Base-by-base conservation (phyloP, 1,140 invertebrate species). In the Thaumetopoea pityocampa region DNA sequence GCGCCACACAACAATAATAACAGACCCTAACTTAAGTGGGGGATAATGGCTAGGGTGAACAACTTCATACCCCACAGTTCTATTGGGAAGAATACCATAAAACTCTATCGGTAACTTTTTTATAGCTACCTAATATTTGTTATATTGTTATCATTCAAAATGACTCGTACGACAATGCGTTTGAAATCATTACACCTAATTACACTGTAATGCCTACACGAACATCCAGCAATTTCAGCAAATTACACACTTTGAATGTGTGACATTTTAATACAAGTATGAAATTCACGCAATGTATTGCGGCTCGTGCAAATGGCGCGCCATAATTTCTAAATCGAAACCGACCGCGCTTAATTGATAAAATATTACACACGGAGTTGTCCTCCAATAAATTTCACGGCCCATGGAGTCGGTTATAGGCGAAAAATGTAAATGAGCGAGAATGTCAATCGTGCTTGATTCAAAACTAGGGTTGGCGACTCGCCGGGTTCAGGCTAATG, bases 371-470 rank as follows among this genome's bases (percentile, higher is more conserved):
- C 61, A 69, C 63, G 49, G 58, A 60, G 68, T 57, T 59, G 62
- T 61, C 58, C 60, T 76, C 70, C 72, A 71, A 72, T 78, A 78
- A 69, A 77, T 78, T 80, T 80, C 67, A 83, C 58, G 76, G 63
- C 36, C 51, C 67, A 70, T 72, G 53, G 51, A 62, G 41, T 51
- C 47, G 45, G 47, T 53, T 67, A 71, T 73, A 47, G 64, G 46
- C 38, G 51, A 79, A 81, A 77, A 79, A 83, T 79, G 71, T 55
- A 72, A 61, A 81, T 81, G 62, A 71, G 60, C 54, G 51, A 67
- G 67, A 71, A 71, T 69, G 67, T 73, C 69, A 68, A 77, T 59
- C 49, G 60, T 42, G 55, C 52, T 59, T 65, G 54, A 68, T 64
- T 66, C 50, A 57, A 67, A 72, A 35, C 33, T 47, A 61, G 61